phyloP scores from a whole-genome alignment of 2,797 vertebrate species.

The Oreortyx pictus region DNA sequence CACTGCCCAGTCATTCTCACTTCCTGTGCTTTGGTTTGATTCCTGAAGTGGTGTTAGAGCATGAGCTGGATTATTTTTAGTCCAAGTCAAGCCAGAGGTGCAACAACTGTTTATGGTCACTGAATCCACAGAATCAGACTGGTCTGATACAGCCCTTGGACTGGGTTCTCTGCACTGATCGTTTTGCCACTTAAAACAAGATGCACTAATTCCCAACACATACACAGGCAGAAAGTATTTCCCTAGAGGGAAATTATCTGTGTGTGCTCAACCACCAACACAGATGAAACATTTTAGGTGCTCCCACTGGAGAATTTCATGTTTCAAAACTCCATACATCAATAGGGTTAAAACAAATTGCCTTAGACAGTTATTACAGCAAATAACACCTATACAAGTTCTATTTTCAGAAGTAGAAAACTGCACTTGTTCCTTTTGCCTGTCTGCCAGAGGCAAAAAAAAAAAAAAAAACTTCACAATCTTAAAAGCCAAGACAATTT shows the following conservation, averaged over 20 bases:
- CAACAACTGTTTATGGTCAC: not conserved
- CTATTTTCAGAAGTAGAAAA: slow-evolving; percentile 15
- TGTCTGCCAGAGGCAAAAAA: not conserved
- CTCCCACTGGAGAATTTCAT: not conserved
- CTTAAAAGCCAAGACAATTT: not conserved
- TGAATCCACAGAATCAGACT: not conserved
- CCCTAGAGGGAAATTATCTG: not conserved
- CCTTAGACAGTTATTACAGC: not conserved
- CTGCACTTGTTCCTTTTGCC: not conserved
- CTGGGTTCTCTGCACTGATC: not conserved
- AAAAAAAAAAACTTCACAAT: not conserved
- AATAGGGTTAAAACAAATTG: not conserved
- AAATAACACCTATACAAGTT: not conserved
- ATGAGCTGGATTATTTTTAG: not conserved
- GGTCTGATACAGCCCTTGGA: fast-evolving
- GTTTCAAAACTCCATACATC: not conserved
- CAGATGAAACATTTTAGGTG: not conserved
- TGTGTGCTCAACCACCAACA: not conserved
- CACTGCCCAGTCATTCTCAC: not conserved
- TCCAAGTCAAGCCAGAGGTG: not conserved
- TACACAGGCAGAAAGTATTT: not conserved
- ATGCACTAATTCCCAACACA: not conserved
- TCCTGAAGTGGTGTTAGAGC: not conserved
- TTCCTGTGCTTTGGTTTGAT: not conserved
- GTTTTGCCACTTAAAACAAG: not conserved